Evolutionary conservation across 2,113 vertebrate species (phyloP), one percentile per base, ranked within the genome.

Genomic region (Ochotona curzoniae): DNA sequence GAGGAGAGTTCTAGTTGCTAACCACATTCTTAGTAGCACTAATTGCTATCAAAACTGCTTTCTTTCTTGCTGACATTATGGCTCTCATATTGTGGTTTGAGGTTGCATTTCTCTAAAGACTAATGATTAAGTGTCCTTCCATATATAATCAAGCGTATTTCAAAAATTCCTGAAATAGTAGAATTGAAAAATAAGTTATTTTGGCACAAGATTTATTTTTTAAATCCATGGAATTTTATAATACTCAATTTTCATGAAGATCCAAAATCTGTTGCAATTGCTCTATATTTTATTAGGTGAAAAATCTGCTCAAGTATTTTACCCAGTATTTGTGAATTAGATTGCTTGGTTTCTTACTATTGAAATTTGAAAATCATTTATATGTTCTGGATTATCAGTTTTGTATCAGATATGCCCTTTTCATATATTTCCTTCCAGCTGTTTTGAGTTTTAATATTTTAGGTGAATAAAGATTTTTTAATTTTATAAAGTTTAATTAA

Each of bases 401-500:
- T 20, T 87, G 4, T 70, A 49, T 66, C 64, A 83, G 14, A 76
- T 76, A 60, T 30, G 5, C 61, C n/a, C 67, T 88, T 84, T 74
- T 26, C 13, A 80, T 25, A 14, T 84, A 32, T 91, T 93, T 91
- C 67, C 28, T 88, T 3, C 9, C 44, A 30, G 28, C 54, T 30
- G 76, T 35, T 82, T 78, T n/a, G 57, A 32, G 11, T 91, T 80
- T 79, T 30, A 84, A 74, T 3, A 26, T 64, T 57, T 64, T 61
- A 38, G 67, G 49, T 49, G 60, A 51, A 87, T 1, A 82, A 26
- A 54, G 13, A 2, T 70, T 61, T 87, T 82, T 32, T 13, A 44
- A 83, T 94, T 81, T 75, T 82, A 70, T 82, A 30, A 88, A 78
- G 8, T 83, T 3, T 4, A 87, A 12, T 57, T 79, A 73, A 84